These are phyloP conservation scores for Cylas formicarius DNA, from an alignment of 1,140 invertebrate species.

Conservation along the genomic window DNA sequence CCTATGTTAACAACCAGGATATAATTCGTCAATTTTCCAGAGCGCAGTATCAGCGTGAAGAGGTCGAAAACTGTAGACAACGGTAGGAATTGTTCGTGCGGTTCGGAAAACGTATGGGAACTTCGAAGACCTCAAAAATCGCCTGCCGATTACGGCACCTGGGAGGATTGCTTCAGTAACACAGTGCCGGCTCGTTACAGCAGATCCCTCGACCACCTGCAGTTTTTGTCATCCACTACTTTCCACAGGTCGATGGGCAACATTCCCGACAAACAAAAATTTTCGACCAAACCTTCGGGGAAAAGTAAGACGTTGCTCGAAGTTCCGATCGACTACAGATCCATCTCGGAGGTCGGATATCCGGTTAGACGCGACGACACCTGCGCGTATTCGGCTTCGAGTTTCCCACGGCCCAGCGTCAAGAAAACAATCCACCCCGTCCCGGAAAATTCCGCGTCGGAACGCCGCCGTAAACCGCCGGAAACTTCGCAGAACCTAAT, in stretches of 20 bases:
- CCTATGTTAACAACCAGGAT: too few species aligned
- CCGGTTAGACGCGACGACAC: too few species aligned
- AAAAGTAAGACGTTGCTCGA: conserved; percentile 10
- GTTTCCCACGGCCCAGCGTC: too few species aligned
- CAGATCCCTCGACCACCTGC: conserved; percentile 69
- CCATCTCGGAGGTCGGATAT: too few species aligned
- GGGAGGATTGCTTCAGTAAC: conserved; percentile 36
- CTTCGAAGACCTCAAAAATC: conserved; percentile 23
- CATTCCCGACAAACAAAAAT: conserved; percentile 17
- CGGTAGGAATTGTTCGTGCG: conserved; percentile 27
- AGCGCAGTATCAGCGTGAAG: too few species aligned
- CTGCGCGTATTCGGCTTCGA: too few species aligned
- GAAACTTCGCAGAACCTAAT: conserved; percentile 18
- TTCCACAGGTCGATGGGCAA: conserved; percentile 26
- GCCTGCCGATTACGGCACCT: conserved; percentile 13
- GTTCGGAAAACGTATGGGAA: conserved; percentile 24
- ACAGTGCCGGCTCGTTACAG: conserved; percentile 64
- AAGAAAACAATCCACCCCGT: too few species aligned
- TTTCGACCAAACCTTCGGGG: conserved; percentile 7
- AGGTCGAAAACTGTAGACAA: conserved; percentile 18
- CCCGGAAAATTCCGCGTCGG: too few species aligned
- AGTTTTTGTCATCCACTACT: conserved; percentile 23
- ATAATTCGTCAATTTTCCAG: too few species aligned
- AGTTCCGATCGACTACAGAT: too few species aligned
- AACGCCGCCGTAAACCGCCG: conserved; percentile 21